A percentile compares a stretch with the other conserved stretches of the same genome.
Evolutionary conservation across 2,113 vertebrate genomes (phyloP).

Genomic region (Euleptes europaea): DNA sequence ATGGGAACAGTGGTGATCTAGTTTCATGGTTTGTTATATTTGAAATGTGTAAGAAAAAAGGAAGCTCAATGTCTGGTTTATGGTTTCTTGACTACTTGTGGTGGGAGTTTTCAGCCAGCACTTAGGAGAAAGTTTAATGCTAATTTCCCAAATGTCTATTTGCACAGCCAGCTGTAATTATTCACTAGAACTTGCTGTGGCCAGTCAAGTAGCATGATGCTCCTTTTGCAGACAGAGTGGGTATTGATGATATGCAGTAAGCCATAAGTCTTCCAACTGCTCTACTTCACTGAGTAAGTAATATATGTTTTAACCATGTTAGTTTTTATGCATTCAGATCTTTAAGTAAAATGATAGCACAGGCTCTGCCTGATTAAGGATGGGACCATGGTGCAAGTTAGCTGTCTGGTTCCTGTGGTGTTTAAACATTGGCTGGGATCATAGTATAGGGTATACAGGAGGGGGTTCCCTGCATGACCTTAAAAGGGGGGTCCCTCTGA

Average conservation of each 20-base stretch:
- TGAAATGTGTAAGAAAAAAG: neutral
- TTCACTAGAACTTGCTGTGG: slow-evolving; percentile 20
- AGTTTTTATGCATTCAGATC: slow-evolving; percentile 30
- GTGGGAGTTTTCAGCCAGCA: slow-evolving; percentile 31
- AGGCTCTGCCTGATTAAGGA: neutral
- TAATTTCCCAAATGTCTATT: slow-evolving; percentile 51
- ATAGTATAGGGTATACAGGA: no score
- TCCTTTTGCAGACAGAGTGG: slow-evolving; percentile 47
- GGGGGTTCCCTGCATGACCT: no score
- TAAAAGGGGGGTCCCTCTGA: no score
- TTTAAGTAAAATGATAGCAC: neutral
- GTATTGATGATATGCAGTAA: slow-evolving; percentile 18
- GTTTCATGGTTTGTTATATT: neutral
- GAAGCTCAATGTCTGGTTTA: neutral
- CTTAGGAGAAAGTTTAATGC: slow-evolving; percentile 34
- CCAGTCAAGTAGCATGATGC: slow-evolving; percentile 47
- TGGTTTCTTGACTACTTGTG: slow-evolving; percentile 11
- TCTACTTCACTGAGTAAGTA: slow-evolving; percentile 49
- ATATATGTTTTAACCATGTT: slow-evolving; percentile 24
- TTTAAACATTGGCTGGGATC: no score
- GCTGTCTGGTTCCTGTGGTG: no score
- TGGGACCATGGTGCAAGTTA: neutral
- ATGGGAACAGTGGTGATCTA: neutral
- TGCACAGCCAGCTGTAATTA: slow-evolving; percentile 47
- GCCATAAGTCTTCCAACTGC: slow-evolving; percentile 7